A percentile compares a stretch with the other conserved stretches of the same genome.
phyloP scores from a whole-genome alignment of 2,888 invertebrate species.

The Eupeodes latifasciatus region DNA sequence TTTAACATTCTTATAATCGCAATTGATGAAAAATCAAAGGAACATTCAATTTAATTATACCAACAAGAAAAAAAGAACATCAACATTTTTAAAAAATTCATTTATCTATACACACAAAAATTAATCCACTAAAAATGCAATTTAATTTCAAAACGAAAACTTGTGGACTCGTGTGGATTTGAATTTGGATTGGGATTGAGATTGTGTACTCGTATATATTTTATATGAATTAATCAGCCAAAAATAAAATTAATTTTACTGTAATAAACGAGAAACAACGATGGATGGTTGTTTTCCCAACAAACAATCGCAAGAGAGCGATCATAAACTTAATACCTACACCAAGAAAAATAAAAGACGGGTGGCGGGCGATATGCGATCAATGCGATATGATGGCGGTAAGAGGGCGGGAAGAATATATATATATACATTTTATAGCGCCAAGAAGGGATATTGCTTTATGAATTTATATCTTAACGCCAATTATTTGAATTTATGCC shows the following conservation, averaged over 20 bases:
- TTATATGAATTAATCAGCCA: constrained; percentile 63
- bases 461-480: constrained; percentile 82
- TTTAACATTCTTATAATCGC: constrained; percentile 65
- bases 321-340: constrained; percentile 54
- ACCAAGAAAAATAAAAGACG: neutral
- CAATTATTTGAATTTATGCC: constrained; percentile 83
- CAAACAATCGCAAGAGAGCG: constrained; percentile 39
- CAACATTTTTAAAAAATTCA: constrained; percentile 56
- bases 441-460: constrained; percentile 80
- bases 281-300: constrained; percentile 47
- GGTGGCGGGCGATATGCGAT: neutral
- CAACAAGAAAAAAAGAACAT: constrained; percentile 55
- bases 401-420: neutral
- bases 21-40: constrained; percentile 76
- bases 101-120: constrained; percentile 57
- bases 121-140: constrained; percentile 68
- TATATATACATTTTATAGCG: constrained; percentile 23
- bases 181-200: neutral
- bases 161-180: constrained; percentile 20
- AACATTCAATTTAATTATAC: constrained; percentile 27
- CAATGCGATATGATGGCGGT: neutral
- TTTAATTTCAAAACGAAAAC: constrained; percentile 62
- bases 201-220: no score
- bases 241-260: constrained; percentile 35
- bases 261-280: constrained; percentile 14